These are phyloP conservation scores for Plodia interpunctella DNA, from an alignment of 1,140 invertebrate genomes.

Conservation along the genomic window DNA sequence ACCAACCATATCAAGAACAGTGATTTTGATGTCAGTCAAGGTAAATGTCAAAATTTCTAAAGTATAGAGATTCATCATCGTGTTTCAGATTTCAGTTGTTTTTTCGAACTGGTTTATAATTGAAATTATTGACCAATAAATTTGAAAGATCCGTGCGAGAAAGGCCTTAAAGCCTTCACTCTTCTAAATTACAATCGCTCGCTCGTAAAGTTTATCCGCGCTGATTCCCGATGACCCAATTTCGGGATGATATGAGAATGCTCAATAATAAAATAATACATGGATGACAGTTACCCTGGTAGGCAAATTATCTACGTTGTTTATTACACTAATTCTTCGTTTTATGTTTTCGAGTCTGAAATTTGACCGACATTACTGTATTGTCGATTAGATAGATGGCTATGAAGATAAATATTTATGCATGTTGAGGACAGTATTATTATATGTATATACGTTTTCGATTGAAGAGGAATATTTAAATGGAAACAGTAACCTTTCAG, in stretches of 20 bases:
- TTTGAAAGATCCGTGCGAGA: no score
- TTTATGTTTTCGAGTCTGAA: background rate
- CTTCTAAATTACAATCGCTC: slow-evolving; percentile 53
- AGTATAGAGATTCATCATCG: no score
- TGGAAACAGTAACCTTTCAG: background rate
- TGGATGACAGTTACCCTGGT: background rate
- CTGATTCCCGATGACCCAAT: slow-evolving; percentile 24
- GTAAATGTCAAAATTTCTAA: no score
- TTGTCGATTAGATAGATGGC: background rate
- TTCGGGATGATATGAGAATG: slow-evolving; percentile 6
- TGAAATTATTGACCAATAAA: no score
- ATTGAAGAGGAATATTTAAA: no score
- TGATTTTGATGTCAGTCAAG: no score
- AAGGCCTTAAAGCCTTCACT: slow-evolving; percentile 19
- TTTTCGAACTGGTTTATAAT: no score
- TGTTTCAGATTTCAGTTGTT: no score
- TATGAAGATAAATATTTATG: background rate
- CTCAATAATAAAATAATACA: slow-evolving; percentile 6
- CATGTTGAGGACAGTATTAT: no score
- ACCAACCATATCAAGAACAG: no score
- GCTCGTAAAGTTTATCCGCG: slow-evolving; percentile 29
- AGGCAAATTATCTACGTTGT: background rate
- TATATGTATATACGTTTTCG: no score
- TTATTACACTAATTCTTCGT: background rate
- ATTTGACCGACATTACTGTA: background rate